Conservation (phyloP, 2,888 invertebrate genomes). For the Nomada lathburiana region DNA sequence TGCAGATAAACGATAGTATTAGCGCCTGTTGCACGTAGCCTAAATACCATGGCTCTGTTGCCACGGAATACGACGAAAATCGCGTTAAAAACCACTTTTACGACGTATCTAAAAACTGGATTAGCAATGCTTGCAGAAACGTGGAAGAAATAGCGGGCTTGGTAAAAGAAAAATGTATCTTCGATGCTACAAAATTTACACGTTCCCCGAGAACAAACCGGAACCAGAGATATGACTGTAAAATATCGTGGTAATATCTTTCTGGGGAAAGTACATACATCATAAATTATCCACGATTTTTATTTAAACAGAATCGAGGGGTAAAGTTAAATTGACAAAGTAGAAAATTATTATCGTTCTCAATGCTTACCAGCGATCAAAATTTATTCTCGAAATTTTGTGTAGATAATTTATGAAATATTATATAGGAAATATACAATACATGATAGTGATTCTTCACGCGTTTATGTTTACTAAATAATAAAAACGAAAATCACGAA, state of each 20-base stretch:
- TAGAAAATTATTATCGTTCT: too few species aligned
- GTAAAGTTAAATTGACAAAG: too few species aligned
- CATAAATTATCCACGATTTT: background rate
- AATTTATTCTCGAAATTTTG: too few species aligned
- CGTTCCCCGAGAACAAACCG: background rate
- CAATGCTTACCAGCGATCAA: too few species aligned
- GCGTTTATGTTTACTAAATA: too few species aligned
- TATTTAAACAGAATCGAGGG: background rate
- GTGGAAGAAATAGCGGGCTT: background rate
- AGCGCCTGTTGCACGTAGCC: slow-evolving; percentile 10
- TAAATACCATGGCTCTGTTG: slow-evolving; percentile 8
- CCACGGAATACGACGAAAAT: background rate
- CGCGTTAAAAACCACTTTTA: slow-evolving; percentile 8
- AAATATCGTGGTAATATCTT: background rate
- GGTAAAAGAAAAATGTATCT: background rate
- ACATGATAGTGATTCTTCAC: too few species aligned
- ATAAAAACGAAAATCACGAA: too few species aligned
- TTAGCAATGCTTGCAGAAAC: background rate
- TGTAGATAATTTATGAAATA: too few species aligned
- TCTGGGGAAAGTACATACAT: background rate
- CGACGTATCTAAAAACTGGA: background rate
- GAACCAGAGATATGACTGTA: background rate
- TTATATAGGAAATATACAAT: too few species aligned
- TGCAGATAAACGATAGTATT: slow-evolving; percentile 11
- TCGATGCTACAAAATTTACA: background rate